phyloP scores from a whole-genome alignment of 1,140 invertebrate genomes.

The Drosophila subobscura region DNA sequence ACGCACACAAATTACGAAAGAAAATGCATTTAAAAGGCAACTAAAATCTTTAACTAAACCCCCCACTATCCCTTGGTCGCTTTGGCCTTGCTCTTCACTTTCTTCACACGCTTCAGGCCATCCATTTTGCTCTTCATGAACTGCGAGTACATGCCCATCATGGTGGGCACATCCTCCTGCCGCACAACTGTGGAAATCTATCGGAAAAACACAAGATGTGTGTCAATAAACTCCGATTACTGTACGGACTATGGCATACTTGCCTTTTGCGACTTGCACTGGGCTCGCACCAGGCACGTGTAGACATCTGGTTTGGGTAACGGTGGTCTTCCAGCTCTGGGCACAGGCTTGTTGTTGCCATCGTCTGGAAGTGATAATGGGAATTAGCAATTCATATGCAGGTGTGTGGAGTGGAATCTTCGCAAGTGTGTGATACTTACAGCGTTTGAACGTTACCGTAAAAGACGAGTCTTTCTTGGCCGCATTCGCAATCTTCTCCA shows the following conservation, averaged over 20 bases:
- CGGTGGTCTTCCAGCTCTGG: constrained; percentile 85
- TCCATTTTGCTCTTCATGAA: constrained; percentile 92
- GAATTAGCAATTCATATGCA: constrained; percentile 3
- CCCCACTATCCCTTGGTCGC: constrained; percentile 83
- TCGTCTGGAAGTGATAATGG: constrained; percentile 85
- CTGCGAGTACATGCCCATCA: constrained; percentile 92
- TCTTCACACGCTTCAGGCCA: constrained; percentile 93
- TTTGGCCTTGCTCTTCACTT: constrained; percentile 89
- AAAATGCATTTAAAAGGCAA: constrained; percentile 67
- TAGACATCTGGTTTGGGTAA: constrained; percentile 87
- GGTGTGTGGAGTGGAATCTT: too few species aligned
- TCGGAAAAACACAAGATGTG: background rate
- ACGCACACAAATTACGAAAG: constrained; percentile 32
- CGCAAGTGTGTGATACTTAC: constrained; percentile 84
- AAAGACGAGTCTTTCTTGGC: constrained; percentile 86
- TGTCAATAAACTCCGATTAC: background rate
- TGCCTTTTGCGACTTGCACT: constrained; percentile 88
- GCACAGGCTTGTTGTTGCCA: constrained; percentile 89
- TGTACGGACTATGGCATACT: background rate
- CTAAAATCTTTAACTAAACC: constrained; percentile 61
- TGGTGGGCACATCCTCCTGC: constrained; percentile 92
- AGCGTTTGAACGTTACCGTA: constrained; percentile 88
- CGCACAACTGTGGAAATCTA: constrained; percentile 90
- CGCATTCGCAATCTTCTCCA: constrained; percentile 87
- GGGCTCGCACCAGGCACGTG: constrained; percentile 89